Base-by-base conservation (phyloP, 2,797 vertebrate species). In the Galaxias olidus region DNA sequence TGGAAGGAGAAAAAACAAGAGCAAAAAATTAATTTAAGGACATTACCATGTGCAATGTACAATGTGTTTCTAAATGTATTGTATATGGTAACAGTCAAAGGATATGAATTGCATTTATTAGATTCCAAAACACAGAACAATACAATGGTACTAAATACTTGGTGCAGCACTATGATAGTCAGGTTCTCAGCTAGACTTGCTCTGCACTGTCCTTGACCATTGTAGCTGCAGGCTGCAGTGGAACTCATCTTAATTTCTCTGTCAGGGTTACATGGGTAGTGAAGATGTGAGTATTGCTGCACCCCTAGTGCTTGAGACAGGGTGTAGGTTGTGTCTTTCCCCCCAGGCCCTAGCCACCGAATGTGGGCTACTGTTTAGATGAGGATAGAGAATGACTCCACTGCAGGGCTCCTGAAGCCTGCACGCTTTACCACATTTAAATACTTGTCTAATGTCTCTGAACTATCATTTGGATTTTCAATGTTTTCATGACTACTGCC, bases 141-240 rank as follows among this genome's bases (percentile, higher is more conserved):
- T 13, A 13, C 47, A 7, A n/a, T 12, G 1, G 20, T 53, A 19
- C 20, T 15, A 10, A 52, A 10, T 18, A 1, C 1, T 30, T 12
- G 14, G 30, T 48, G 6, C 43, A 17, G 14, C 40, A 60, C 19
- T 13, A 55, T 4, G 7, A 60, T 10, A 17, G 13, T 18, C 12
- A 13, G 14, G 8, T 55, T 40, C 53, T 55, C 30, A 14, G n/a
- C n/a, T n/a, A n/a, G n/a, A n/a, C n/a, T n/a, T n/a, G n/a, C n/a
- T n/a, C n/a, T n/a, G n/a, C n/a, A n/a, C n/a, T n/a, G n/a, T n/a
- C 77, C 80, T 84, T 86, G 82, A 81, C 84, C 82, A 78, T 14
- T 19, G 51, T 72, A 74, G 74, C 83, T 79, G 60, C 62, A 76
- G 80, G 82, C 79, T 15, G 69, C 62, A 13, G n/a, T 13, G 50